A percentile compares a stretch with the other conserved stretches of the same genome.
phyloP scores from a whole-genome alignment of 2,797 vertebrate species.

The Micropoecilia bifurca region DNA sequence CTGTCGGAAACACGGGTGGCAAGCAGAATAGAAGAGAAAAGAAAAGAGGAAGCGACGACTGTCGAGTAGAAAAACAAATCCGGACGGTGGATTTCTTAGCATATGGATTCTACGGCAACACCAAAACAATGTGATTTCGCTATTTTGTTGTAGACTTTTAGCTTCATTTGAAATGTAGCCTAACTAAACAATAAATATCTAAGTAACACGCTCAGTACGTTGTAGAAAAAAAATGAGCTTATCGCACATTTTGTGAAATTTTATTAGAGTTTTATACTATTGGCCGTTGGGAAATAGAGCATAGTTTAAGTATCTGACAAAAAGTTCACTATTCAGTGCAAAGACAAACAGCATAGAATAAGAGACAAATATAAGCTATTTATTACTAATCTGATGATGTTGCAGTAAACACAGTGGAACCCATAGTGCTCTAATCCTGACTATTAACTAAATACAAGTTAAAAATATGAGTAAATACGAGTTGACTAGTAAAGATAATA shows the following conservation, averaged over 20 bases:
- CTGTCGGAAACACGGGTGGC: slow-evolving; percentile 27
- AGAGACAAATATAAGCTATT: not conserved
- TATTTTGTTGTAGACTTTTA: not conserved
- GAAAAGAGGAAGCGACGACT: slow-evolving; percentile 5
- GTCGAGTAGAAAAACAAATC: slow-evolving; percentile 8
- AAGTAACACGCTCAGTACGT: not conserved
- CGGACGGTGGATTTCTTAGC: not conserved
- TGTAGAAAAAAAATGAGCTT: not conserved
- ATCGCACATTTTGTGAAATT: not conserved
- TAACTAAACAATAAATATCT: not conserved
- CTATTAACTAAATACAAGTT: not conserved
- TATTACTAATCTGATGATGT: not conserved
- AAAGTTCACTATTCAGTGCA: not conserved
- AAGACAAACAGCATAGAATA: not conserved
- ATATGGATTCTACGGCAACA: not conserved
- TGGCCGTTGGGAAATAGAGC: not conserved
- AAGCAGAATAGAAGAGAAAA: not conserved
- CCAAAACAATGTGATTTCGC: not conserved
- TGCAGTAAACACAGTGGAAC: not conserved
- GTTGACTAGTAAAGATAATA: not conserved
- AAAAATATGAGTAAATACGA: too few relatives aligned
- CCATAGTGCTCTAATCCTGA: too few relatives aligned
- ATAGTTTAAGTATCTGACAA: not conserved
- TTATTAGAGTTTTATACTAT: not conserved
- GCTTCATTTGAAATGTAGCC: not conserved